Evolutionary conservation across 2,888 invertebrate species (phyloP), one percentile per base, ranked within the genome.

Genomic region (Eulithis prunata): DNA sequence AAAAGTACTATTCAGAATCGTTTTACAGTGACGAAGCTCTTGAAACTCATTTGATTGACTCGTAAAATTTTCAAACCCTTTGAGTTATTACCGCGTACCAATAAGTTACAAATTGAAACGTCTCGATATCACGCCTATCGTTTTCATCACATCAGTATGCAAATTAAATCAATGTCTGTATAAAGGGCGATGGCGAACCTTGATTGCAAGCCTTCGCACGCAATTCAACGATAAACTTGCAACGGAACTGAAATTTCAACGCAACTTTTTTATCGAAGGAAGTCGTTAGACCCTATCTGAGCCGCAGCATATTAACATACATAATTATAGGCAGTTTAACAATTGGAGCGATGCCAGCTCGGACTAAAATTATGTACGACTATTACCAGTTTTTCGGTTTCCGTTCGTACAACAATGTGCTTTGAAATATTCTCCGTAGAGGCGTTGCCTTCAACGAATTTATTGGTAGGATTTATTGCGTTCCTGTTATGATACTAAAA

Each of bases 181-280:
- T 89, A 90, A 90, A 89, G 88, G 84, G 85, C 86, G 89, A 89
- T 89, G 82, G 87, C 75, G 78, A 83, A 75, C 75, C 78, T 80
- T 84, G 90, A 91, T 91, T 89, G 88, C 85, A 83, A 78, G 79
- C 71, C 78, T 77, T 74, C 71, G 80, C 91, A 91, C 91, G 91
- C 91, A 88, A 91, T 90, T 85, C 87, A 82, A 81, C 88, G 86
- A 91, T 91, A 91, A 91, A 91, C 87, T 88, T 89, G 86, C 87
- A 85, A 87, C 89, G 91, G 91, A 91, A 91, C 91, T 91, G 81
- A 91, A 91, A 90, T 91, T 91, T 91, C 91, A 91, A 90, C 91
- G 91, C 91, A 91, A 90, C 90, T 90, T 91, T 91, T 91, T 91
- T 91, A 91, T 90, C 90, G 86, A 83, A 88, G 91, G 91, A 91